A percentile compares a stretch with the other conserved stretches of the same genome.
phyloP scores from a whole-genome alignment of 2,888 invertebrate genomes.

The Agriopis aurantiaria region DNA sequence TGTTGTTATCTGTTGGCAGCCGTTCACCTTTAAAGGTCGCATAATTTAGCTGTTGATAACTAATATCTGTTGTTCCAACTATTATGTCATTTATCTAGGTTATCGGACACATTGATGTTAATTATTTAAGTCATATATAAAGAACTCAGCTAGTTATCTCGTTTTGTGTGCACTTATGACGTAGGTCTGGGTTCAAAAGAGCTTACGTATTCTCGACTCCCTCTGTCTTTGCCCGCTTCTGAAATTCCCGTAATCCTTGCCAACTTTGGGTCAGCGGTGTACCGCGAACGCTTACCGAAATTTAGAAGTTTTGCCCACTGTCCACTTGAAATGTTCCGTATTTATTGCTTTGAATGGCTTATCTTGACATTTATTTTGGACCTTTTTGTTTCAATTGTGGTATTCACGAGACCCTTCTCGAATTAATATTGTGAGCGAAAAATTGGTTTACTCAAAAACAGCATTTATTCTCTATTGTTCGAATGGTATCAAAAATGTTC shows the following conservation, averaged over 20 bases:
- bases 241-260: constrained; percentile 61
- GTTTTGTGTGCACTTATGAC: constrained; percentile 28
- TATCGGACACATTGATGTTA: constrained; percentile 32
- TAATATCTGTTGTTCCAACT: constrained; percentile 44
- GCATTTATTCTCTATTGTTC: constrained; percentile 11
- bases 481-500: constrained; percentile 2
- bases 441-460: constrained; percentile 18
- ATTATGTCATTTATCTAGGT: constrained; percentile 44
- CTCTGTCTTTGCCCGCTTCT: constrained; percentile 45
- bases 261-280: constrained; percentile 58
- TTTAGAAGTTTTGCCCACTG: constrained; percentile 64
- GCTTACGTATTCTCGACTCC: constrained; percentile 40
- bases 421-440: constrained; percentile 19
- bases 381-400: constrained; percentile 52
- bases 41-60: constrained; percentile 45
- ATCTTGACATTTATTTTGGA: constrained; percentile 43
- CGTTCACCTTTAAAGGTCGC: constrained; percentile 63
- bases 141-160: neutral
- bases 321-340: constrained; percentile 54
- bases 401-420: constrained; percentile 36
- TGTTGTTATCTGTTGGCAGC: constrained; percentile 43
- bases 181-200: constrained; percentile 39
- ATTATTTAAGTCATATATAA: constrained; percentile 5
- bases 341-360: constrained; percentile 57
- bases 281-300: constrained; percentile 64